Evolutionary conservation across 2,113 vertebrate genomes (phyloP), one percentile per base, ranked within the genome.

Genomic region (Cryptotis parvus): DNA sequence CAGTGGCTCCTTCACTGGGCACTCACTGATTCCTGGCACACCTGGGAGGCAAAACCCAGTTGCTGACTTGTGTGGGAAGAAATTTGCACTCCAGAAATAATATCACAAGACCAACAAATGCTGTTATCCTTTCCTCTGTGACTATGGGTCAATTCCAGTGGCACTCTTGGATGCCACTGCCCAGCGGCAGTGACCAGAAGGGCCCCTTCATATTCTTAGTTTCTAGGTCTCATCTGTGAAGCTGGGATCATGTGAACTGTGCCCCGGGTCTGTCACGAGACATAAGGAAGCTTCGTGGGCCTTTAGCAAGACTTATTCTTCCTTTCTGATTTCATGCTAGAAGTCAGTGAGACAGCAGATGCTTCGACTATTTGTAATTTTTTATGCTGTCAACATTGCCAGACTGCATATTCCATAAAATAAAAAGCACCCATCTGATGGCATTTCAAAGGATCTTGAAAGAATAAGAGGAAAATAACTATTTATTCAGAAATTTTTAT

Each of bases 381-480:
- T 79, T 31, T 68, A 80, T 65, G n/a, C 31, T 85, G 29, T 87
- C 12, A 84, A 73, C 8, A 77, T 16, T 81, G 86, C 58, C 70
- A 79, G 79, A 81, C 0, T 75, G n/a, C 15, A 94, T 10, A 76
- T 27, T 73, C 22, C 68, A 15, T 20, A 70, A 37, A 33, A 70
- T 10, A 6, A 90, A 69, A 73, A 68, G 35, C 68, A 29, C 15
- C 49, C 58, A 39, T 22, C 74, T 31, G 79, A 72, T 55, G 52
- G 37, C 0, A 1, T 91, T 93, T 90, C 68, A 91, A 52, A 76
- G 65, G n/a, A 89, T 43, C 65, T 27, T 70, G 26, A 91, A 84
- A 26, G 45, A 87, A 15, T 31, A 90, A 87, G 78, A 86, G 6
- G 29, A 29, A 91, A 90, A 55, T 69, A 91, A 72, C 77, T 37